Percentiles rank a stretch among this genome's conserved stretches.
These are phyloP conservation scores for Protobothrops flavoviridis DNA, from an alignment of 2,113 vertebrate species.

Conservation along the genomic window DNA sequence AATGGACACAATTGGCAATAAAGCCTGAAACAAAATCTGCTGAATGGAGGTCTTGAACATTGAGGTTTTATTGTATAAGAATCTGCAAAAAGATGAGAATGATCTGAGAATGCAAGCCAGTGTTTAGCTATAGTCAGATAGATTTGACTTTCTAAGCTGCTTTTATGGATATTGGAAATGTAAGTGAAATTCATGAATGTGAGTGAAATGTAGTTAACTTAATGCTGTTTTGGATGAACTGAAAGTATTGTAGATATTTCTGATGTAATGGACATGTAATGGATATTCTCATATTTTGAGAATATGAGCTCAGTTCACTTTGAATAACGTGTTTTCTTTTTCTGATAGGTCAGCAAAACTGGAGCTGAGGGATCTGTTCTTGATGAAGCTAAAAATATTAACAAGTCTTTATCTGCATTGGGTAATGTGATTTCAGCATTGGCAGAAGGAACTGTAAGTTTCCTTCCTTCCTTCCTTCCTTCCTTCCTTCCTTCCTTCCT, in stretches of 20 bases:
- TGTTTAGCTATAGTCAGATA: not conserved
- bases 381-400: conserved; percentile 99
- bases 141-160: not conserved
- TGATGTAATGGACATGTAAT: not conserved
- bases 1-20: not conserved
- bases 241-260: not conserved
- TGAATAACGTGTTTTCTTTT: conserved; percentile 51
- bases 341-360: conserved; percentile 93
- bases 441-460: conserved; percentile 90
- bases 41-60: not conserved
- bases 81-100: not conserved
- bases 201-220: not conserved
- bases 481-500: no score
- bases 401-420: conserved; percentile 95
- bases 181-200: not conserved
- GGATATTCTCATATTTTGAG: no score
- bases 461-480: not conserved
- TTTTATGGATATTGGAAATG: not conserved
- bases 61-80: not conserved
- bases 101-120: not conserved
- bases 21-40: not conserved
- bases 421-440: conserved; percentile 96
- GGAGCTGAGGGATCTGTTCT: conserved; percentile 94
- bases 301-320: not conserved
- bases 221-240: not conserved